phyloP scores from a whole-genome alignment of 2,797 vertebrate species.

The Esox lucius region DNA sequence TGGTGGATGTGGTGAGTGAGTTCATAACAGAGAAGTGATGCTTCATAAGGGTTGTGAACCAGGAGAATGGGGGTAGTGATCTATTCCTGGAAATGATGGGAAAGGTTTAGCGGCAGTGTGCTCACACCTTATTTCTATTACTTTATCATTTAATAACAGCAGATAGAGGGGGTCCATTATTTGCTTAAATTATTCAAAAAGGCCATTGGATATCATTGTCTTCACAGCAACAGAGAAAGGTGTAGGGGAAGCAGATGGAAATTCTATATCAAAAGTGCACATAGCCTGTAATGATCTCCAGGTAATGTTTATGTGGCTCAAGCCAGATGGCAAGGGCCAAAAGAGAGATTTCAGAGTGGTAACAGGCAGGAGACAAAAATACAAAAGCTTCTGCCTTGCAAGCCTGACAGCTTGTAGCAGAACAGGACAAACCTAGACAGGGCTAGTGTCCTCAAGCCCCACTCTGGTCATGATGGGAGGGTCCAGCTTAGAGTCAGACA shows the following conservation, averaged over 20 bases:
- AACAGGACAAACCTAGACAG: no score
- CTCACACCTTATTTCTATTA: not conserved
- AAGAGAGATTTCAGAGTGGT: constrained; percentile 34
- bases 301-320: constrained; percentile 40
- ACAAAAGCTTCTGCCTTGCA: no score
- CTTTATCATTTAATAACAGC: not conserved
- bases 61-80: not conserved
- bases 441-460: no score
- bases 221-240: constrained; percentile 19
- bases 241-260: constrained; percentile 26
- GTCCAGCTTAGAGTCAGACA: no score
- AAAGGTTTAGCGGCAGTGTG: not conserved
- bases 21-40: not conserved
- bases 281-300: constrained; percentile 28
- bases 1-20: not conserved
- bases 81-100: not conserved
- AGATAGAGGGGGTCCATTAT: not conserved
- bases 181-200: not conserved
- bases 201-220: not conserved
- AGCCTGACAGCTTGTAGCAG: no score
- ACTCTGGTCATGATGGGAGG: no score
- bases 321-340: constrained; percentile 40
- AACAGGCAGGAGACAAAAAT: no score
- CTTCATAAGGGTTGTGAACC: not conserved
- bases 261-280: constrained; percentile 36